Evolutionary conservation across 1,140 invertebrate genomes (phyloP).

Genomic region (Drosophila funebris): DNA sequence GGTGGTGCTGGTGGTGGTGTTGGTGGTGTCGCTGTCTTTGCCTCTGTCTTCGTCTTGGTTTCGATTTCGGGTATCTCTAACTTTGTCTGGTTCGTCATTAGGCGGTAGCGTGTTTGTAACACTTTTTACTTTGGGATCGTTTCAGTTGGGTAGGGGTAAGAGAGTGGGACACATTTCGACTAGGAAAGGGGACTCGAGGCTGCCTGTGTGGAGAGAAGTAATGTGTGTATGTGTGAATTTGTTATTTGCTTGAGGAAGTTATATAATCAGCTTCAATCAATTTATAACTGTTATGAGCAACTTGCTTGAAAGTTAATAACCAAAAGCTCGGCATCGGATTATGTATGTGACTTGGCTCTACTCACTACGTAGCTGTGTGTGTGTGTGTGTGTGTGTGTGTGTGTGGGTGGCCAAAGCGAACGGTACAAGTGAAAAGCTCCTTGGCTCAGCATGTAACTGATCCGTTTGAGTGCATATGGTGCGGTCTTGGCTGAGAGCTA

Average conservation of each 20-base stretch:
- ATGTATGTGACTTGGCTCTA: not conserved
- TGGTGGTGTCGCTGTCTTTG: conserved; percentile 13
- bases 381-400: conserved; percentile 14
- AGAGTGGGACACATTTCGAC: not conserved
- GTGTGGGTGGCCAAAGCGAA: conserved; percentile 61
- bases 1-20: conserved; percentile 3
- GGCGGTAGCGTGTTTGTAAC: conserved; percentile 78
- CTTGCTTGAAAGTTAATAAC: conserved; percentile 64
- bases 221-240: conserved; percentile 12
- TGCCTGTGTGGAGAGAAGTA: conserved; percentile 2
- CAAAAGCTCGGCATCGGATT: conserved; percentile 38
- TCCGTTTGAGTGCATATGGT: conserved; percentile 60
- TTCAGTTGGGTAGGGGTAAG: not conserved
- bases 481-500: conserved; percentile 28
- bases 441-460: conserved; percentile 57
- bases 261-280: conserved; percentile 80
- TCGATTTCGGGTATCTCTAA: conserved; percentile 30
- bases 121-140: conserved; percentile 47
- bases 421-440: conserved; percentile 16
- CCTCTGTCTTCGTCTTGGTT: conserved; percentile 1
- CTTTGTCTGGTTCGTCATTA: conserved; percentile 47
- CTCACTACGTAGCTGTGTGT: not conserved
- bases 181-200: not conserved
- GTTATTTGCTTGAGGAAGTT: conserved; percentile 65
- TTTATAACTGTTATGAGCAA: conserved; percentile 74